A percentile compares a stretch with the other conserved stretches of the same genome.
phyloP scores from a whole-genome alignment of 92 coral and sea anemone genomes.

The Heteractis magnifica region DNA sequence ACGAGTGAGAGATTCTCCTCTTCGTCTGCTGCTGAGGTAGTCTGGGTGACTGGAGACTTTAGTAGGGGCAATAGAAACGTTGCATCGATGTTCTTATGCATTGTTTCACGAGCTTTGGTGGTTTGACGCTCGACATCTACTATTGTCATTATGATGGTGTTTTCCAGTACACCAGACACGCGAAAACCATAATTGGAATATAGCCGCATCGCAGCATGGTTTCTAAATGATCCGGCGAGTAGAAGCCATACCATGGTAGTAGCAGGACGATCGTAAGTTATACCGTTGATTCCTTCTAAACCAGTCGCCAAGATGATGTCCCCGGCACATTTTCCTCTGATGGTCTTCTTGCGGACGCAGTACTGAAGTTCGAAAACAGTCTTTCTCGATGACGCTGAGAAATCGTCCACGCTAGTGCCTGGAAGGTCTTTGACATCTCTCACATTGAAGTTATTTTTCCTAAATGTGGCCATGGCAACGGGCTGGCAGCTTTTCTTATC shows the following conservation, averaged over 20 bases:
- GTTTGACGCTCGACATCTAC: too few relatives aligned
- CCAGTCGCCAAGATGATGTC: neutral
- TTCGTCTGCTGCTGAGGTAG: too few relatives aligned
- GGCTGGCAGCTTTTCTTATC: neutral
- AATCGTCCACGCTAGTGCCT: neutral
- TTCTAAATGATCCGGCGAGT: conserved; percentile 2
- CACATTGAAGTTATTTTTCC: neutral
- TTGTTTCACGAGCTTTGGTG: too few relatives aligned
- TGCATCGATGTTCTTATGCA: too few relatives aligned
- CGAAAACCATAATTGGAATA: neutral
- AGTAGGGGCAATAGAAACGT: too few relatives aligned
- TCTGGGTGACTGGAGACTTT: too few relatives aligned
- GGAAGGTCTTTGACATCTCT: neutral
- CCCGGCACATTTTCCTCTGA: neutral
- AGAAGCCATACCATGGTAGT: conserved; percentile 2
- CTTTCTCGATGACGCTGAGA: neutral
- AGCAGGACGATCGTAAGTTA: neutral
- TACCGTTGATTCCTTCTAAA: neutral
- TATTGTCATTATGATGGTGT: too few relatives aligned
- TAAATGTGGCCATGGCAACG: neutral
- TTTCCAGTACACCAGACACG: neutral
- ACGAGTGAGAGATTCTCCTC: too few relatives aligned
- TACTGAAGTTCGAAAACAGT: neutral
- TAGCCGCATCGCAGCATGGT: neutral
- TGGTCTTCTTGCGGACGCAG: neutral